These are phyloP conservation scores for Heteropelma amictum DNA, from an alignment of 2,888 invertebrate genomes.

Conservation along the genomic window DNA sequence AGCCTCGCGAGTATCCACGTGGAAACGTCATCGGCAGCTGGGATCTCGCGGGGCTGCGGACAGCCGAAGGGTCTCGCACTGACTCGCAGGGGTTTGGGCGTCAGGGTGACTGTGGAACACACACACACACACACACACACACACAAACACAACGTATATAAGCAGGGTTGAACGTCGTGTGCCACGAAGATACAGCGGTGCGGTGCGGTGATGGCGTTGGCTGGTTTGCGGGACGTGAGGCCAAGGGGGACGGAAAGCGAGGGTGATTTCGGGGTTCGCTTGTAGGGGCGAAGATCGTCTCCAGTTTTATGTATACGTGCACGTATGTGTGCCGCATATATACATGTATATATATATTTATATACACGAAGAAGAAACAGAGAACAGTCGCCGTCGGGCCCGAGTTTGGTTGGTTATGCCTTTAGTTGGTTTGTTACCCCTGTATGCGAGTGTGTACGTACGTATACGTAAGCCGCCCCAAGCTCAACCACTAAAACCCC, in stretches of 20 bases:
- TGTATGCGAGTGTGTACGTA: slow-evolving; percentile 9
- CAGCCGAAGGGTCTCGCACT: slow-evolving; percentile 48
- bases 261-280: slow-evolving; percentile 28
- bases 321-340: slow-evolving; percentile 5
- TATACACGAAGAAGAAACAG: slow-evolving; percentile 20
- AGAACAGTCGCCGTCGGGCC: slow-evolving; percentile 28
- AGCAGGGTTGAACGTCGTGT: slow-evolving; percentile 11
- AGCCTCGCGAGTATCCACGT: slow-evolving; percentile 76
- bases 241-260: background rate
- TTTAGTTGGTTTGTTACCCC: slow-evolving; percentile 50
- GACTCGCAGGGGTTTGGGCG: slow-evolving; percentile 27
- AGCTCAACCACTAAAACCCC: slow-evolving; percentile 76
- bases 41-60: slow-evolving; percentile 65
- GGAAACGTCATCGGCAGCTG: slow-evolving; percentile 77
- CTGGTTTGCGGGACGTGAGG: slow-evolving; percentile 56
- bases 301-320: slow-evolving; percentile 1
- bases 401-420: slow-evolving; percentile 38
- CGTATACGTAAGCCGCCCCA: slow-evolving; percentile 68
- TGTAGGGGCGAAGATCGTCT: background rate
- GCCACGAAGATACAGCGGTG: background rate
- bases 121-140: background rate
- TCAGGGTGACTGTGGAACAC: slow-evolving; percentile 17
- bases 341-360: slow-evolving; percentile 10
- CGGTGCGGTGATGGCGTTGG: slow-evolving; percentile 44
- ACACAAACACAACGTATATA: background rate